A percentile compares a stretch with the other conserved stretches of the same genome.
Conservation (phyloP, 2,888 invertebrate species). For the Patella depressa region DNA sequence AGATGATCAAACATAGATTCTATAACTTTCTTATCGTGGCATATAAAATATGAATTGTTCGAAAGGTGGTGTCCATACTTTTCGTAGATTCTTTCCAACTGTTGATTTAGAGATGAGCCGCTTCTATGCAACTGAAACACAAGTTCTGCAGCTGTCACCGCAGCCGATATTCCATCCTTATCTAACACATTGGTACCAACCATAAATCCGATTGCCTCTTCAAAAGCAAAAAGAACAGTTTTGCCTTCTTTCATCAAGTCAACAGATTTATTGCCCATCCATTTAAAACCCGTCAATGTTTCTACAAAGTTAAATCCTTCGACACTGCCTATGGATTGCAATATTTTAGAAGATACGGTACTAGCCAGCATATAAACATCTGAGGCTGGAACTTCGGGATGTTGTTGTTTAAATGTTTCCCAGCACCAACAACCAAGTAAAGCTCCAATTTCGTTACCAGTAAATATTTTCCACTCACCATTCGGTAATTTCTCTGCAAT, state of each 20-base stretch:
- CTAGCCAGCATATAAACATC: slow-evolving; percentile 90
- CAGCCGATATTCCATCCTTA: slow-evolving; percentile 96
- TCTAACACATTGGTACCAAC: slow-evolving; percentile 89
- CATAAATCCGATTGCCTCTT: slow-evolving; percentile 99
- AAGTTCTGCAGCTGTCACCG: slow-evolving; percentile 84
- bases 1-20: slow-evolving; percentile 85
- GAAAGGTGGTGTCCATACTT: slow-evolving; percentile 91
- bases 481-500: slow-evolving; percentile 85
- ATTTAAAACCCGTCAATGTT: slow-evolving; percentile 98
- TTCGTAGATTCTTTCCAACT: slow-evolving; percentile 83
- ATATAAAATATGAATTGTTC: slow-evolving; percentile 90
- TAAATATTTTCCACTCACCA: slow-evolving; percentile 88
- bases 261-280: slow-evolving; percentile 94
- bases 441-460: slow-evolving; percentile 95
- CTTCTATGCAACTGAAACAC: slow-evolving; percentile 78
- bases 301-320: slow-evolving; percentile 86
- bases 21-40: slow-evolving; percentile 81
- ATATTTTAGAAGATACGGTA: slow-evolving; percentile 96
- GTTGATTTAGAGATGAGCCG: slow-evolving; percentile 71
- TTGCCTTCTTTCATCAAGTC: slow-evolving; percentile 82
- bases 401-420: slow-evolving; percentile 45
- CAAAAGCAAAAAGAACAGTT: slow-evolving; percentile 91
- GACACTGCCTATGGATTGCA: slow-evolving; percentile 83
- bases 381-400: slow-evolving; percentile 51
- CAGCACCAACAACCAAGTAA: slow-evolving; percentile 95